Evolutionary conservation across 2,113 vertebrate species (phyloP).

Genomic region (Actinemys pallida): DNA sequence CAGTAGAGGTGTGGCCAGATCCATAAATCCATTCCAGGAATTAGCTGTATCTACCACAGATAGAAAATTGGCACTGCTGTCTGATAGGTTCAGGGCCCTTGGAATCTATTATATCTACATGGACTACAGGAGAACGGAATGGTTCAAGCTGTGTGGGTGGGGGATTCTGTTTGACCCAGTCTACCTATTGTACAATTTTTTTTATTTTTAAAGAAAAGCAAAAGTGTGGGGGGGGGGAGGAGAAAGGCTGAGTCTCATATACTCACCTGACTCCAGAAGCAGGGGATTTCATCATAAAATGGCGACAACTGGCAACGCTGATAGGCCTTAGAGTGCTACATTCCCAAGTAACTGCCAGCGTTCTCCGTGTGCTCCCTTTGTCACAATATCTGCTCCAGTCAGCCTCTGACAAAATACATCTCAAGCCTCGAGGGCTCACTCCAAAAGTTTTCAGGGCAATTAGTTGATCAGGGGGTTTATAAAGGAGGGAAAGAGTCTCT

Average conservation of each 20-base stretch:
- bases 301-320: slow-evolving; percentile 14
- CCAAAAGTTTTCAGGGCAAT: neutral
- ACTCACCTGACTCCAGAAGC: neutral
- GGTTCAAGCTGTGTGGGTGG: rapidly evolving
- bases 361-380: neutral
- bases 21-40: neutral
- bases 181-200: rapidly evolving
- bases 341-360: neutral
- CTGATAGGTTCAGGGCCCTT: neutral
- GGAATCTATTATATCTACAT: neutral
- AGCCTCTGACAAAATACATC: neutral
- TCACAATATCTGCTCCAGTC: neutral
- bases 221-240: neutral
- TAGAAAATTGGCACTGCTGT: neutral
- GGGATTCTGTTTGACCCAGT: neutral
- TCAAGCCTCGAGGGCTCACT: neutral
- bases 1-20: neutral
- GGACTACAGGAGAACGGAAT: neutral
- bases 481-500: neutral
- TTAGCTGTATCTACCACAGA: neutral
- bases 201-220: no score
- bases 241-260: neutral
- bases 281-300: neutral
- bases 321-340: rapidly evolving
- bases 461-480: neutral